Base-by-base conservation (phyloP, 2,113 vertebrate species). In the Caracal caracal region DNA sequence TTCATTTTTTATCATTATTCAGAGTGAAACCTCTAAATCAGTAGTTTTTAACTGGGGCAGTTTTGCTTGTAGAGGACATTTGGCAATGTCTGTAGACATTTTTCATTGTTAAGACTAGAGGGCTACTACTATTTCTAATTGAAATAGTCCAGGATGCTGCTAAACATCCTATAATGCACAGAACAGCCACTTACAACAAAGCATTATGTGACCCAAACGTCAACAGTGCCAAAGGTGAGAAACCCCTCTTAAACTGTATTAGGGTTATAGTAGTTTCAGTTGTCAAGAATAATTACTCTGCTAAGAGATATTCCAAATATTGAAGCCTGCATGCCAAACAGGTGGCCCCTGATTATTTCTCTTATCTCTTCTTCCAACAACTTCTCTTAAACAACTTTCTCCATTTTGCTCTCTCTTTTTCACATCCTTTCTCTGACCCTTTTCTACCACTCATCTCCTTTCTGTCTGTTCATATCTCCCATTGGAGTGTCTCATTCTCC, bases 251-350 rank as follows among this genome's bases (percentile, higher is more conserved):
- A 87, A 83, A 90, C 59, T 71, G 1, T 19, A 2, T 59, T 51
- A 83, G 5, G 35, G 13, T 89, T 92, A 7, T 33, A 79, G 24
- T 88, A 49, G 19, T 93, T 79, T 93, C 65, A 91, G 12, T 85
- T 91, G 63, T 94, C 37, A 59, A 80, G 17, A 73, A 20, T 90
- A 76, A 87, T 90, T 78, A 47, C 40, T 95, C 49, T 82, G 33
- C 51, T 93, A 68, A 78, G 65, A 65, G 76, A 56, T 88, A 88
- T 35, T 83, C 51, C 65, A 68, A 65, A 24, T 22, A 59, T 86
- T 88, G 70, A 92, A 70, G 30, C 30, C n/a, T 93, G 4, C 49
- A 35, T 94, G 87, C 35, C 63, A 88, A 68, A 90, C 37, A 61
- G 3, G 12, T 51, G 73, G 33, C 47, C 63, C 93, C 26, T 79